Evolutionary conservation across 2,797 vertebrate genomes (phyloP).

Genomic region (Chelmon rostratus): DNA sequence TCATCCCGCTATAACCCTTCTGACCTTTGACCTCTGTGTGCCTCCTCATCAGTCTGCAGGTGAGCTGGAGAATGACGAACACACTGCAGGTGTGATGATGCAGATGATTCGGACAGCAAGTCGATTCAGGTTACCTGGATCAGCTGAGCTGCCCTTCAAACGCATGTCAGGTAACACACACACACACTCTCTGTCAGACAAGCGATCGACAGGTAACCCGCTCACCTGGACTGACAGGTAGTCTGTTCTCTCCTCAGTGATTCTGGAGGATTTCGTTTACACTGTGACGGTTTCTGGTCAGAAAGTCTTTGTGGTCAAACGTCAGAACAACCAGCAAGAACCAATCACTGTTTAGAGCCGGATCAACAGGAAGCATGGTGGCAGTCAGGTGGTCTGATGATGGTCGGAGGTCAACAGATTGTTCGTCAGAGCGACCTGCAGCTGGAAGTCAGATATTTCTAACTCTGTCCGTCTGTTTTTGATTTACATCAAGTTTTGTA

Average conservation of each 20-base stretch:
- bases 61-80: constrained; percentile 94
- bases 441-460: not conserved
- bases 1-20: not conserved
- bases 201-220: not conserved
- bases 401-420: not conserved
- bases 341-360: constrained; percentile 84
- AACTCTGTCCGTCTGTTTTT: not conserved
- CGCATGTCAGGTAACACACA: constrained; percentile 88
- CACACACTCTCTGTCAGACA: not conserved
- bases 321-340: constrained; percentile 91
- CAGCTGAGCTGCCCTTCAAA: constrained; percentile 88
- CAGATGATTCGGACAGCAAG: constrained; percentile 92
- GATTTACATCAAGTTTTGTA: constrained; percentile 2
- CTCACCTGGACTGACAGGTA: constrained; percentile 8
- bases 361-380: not conserved
- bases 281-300: constrained; percentile 91
- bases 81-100: constrained; percentile 89
- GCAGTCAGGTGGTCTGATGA: not conserved
- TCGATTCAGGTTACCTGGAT: constrained; percentile 85
- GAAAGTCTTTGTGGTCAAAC: constrained; percentile 95
- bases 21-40: constrained; percentile 7
- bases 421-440: not conserved
- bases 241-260: constrained; percentile 81
- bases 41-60: constrained; percentile 89
- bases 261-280: constrained; percentile 92